Evolutionary conservation across 2,888 invertebrate genomes (phyloP).

Genomic region (Drosophila merina): DNA sequence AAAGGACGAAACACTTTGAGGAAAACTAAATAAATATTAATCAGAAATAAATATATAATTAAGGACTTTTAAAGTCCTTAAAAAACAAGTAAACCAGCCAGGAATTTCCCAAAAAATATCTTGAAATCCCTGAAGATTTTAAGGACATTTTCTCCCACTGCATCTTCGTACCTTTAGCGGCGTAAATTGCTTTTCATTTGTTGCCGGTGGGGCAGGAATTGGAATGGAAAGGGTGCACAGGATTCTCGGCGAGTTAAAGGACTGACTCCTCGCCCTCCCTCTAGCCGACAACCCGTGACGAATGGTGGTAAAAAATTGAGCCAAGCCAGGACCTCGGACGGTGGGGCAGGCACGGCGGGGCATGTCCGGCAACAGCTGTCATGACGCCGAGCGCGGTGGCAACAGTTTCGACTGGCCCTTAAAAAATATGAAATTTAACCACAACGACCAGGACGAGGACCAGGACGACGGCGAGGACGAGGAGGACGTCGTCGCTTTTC

Average conservation of each 20-base stretch:
- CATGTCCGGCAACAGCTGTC: conserved; percentile 66
- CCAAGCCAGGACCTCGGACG: neutral
- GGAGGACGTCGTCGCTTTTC: conserved; percentile 1
- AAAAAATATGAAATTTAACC: conserved; percentile 61
- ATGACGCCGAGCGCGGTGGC: conserved; percentile 38
- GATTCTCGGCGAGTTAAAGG: conserved; percentile 6
- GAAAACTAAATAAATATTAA: neutral
- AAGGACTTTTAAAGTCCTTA: too few species aligned
- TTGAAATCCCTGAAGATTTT: too few species aligned
- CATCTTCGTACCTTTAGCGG: conserved; percentile 37
- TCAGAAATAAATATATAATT: neutral
- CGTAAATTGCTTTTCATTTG: conserved; percentile 75
- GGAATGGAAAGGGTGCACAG: neutral
- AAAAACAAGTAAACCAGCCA: too few species aligned
- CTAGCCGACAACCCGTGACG: neutral
- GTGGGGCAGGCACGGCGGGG: conserved; percentile 6
- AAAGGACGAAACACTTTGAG: neutral
- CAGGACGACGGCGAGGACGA: neutral
- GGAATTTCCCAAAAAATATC: too few species aligned
- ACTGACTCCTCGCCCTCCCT: too few species aligned
- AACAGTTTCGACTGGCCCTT: conserved; percentile 41
- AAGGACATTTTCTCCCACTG: too few species aligned
- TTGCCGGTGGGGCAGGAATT: conserved; percentile 35
- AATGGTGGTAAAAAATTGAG: conserved; percentile 5
- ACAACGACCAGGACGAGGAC: conserved; percentile 30